Conservation (phyloP, 2,113 vertebrate genomes). For the Talpa occidentalis region DNA sequence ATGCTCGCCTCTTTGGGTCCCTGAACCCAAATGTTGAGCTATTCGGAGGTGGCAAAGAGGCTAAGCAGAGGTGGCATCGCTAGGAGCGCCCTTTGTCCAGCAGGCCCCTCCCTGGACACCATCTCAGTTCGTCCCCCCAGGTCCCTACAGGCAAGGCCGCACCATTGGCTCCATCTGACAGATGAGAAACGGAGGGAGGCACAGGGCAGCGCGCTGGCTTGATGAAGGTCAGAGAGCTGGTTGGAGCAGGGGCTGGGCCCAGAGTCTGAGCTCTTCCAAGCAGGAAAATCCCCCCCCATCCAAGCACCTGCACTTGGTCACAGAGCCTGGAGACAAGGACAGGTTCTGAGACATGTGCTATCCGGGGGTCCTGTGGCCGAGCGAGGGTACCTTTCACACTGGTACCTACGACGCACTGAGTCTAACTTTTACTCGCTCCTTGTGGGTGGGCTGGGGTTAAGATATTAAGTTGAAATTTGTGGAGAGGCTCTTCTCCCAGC, state of each 20-base stretch:
- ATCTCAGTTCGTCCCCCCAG: accelerated
- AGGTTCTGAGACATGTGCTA: too few species aligned
- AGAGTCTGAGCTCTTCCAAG: background rate
- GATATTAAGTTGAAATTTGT: background rate
- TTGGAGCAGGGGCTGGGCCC: background rate
- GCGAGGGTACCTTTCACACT: too few species aligned
- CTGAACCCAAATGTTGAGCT: background rate
- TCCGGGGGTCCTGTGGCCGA: too few species aligned
- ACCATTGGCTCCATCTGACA: background rate
- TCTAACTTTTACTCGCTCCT: background rate
- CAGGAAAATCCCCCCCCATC: accelerated
- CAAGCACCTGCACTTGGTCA: background rate
- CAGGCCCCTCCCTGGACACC: accelerated
- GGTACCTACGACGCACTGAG: background rate
- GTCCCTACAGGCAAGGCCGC: too few species aligned
- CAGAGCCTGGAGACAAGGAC: background rate
- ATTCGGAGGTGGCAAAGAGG: background rate
- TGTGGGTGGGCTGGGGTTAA: background rate
- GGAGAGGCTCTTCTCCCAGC: background rate
- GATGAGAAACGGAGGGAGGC: background rate
- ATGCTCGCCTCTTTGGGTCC: background rate
- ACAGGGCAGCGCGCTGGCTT: accelerated
- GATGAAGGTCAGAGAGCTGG: too few species aligned
- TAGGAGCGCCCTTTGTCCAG: accelerated
- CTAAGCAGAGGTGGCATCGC: accelerated